Evolutionary conservation across 2,797 vertebrate genomes (phyloP).

Genomic region (Passerculus sandwichensis): DNA sequence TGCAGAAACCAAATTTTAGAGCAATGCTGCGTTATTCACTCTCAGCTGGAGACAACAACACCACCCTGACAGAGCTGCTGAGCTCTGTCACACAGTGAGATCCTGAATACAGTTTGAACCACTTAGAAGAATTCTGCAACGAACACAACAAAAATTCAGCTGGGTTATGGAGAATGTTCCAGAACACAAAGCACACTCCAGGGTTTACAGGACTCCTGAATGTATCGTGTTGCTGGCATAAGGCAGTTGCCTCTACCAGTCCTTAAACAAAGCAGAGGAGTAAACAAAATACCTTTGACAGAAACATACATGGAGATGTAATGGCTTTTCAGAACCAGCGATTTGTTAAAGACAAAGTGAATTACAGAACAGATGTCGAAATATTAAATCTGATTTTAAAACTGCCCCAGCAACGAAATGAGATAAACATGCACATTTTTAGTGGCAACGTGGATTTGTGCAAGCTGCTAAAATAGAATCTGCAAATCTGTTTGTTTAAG

Average conservation of each 20-base stretch:
- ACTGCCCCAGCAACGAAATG: slow-evolving; percentile 57
- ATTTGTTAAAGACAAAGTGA: slow-evolving; percentile 41
- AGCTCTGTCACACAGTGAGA: slow-evolving; percentile 57
- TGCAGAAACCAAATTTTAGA: slow-evolving; percentile 37
- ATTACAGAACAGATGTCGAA: slow-evolving; percentile 55
- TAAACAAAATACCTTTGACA: slow-evolving; percentile 29
- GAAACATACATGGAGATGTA: neutral
- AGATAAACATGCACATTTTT: slow-evolving; percentile 58
- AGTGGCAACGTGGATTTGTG: slow-evolving; percentile 65
- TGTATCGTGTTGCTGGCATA: neutral
- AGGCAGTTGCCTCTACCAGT: slow-evolving; percentile 52
- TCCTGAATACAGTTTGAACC: slow-evolving; percentile 34
- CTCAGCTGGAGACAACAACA: neutral
- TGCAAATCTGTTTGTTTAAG: slow-evolving; percentile 60
- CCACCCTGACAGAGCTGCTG: slow-evolving; percentile 33
- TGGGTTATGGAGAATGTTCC: slow-evolving; percentile 29
- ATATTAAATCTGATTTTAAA: slow-evolving; percentile 52
- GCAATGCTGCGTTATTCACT: slow-evolving; percentile 33
- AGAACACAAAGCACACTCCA: slow-evolving; percentile 33
- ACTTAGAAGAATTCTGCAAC: slow-evolving; percentile 51
- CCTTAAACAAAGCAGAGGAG: slow-evolving; percentile 35
- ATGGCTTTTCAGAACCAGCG: slow-evolving; percentile 66
- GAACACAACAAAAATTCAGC: slow-evolving; percentile 24
- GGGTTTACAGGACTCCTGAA: slow-evolving; percentile 26
- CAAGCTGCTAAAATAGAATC: slow-evolving; percentile 72